Conservation (phyloP, 2,113 vertebrate genomes). For the Pluvialis apricaria region DNA sequence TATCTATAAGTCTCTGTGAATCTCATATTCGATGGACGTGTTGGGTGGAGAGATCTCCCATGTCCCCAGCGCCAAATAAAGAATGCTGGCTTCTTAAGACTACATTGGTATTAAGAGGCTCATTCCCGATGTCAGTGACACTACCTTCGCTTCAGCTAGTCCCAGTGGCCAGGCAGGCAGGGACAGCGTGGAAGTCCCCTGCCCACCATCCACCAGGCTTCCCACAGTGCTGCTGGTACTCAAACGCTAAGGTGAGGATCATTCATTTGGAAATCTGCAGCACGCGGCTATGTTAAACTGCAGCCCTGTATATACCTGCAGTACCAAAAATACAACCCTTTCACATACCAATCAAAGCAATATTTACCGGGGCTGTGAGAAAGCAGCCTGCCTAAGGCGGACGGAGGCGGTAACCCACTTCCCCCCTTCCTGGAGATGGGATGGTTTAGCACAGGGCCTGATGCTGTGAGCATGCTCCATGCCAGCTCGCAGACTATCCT, state of each 20-base stretch:
- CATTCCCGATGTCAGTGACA: no score
- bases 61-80: no score
- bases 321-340: background rate
- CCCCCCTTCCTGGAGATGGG: background rate
- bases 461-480: accelerated
- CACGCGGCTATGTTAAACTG: background rate
- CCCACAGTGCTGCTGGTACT: background rate
- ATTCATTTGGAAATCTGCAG: background rate
- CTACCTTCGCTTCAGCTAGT: background rate
- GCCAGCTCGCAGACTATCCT: background rate
- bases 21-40: no score
- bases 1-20: no score
- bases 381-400: background rate
- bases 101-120: no score
- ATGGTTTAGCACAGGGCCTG: background rate
- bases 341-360: background rate
- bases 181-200: background rate
- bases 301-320: background rate
- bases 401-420: background rate
- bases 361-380: background rate
- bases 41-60: no score
- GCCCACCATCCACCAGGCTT: accelerated
- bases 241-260: background rate
- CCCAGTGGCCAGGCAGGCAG: accelerated
- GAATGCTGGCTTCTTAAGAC: no score